Evolutionary conservation across 2,888 invertebrate species (phyloP).

Genomic region (Phyllotreta striolata): DNA sequence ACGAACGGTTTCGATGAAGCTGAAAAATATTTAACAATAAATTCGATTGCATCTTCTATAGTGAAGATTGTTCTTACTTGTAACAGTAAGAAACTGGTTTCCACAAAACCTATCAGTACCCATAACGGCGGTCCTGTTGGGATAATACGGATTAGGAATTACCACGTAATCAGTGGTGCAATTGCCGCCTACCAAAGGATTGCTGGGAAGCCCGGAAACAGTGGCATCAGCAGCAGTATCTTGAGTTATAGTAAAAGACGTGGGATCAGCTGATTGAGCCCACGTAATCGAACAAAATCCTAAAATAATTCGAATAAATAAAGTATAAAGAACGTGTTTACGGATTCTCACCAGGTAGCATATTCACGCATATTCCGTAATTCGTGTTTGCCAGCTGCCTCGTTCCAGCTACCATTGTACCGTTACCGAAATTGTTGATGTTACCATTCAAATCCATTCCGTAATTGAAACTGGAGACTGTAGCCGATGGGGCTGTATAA

Average conservation of each 20-base stretch:
- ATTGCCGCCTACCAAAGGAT: slow-evolving; percentile 65
- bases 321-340: not conserved
- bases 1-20: slow-evolving; percentile 75
- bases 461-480: slow-evolving; percentile 80
- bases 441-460: slow-evolving; percentile 63
- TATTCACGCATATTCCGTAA: slow-evolving; percentile 81
- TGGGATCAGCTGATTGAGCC: slow-evolving; percentile 63
- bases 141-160: slow-evolving; percentile 70
- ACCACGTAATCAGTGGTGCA: slow-evolving; percentile 79
- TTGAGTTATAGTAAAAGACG: slow-evolving; percentile 76
- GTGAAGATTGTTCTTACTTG: slow-evolving; percentile 62
- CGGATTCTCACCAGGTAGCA: slow-evolving; percentile 62
- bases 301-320: slow-evolving; percentile 48
- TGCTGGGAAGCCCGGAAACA: slow-evolving; percentile 66
- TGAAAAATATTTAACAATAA: slow-evolving; percentile 56
- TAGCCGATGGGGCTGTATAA: slow-evolving; percentile 69
- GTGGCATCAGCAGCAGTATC: slow-evolving; percentile 71
- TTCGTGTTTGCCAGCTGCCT: slow-evolving; percentile 75
- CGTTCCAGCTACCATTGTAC: slow-evolving; percentile 64
- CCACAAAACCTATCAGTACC: slow-evolving; percentile 79
- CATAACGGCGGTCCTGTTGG: slow-evolving; percentile 55
- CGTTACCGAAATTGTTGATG: slow-evolving; percentile 25
- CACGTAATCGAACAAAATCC: slow-evolving; percentile 79
- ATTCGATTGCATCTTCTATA: not conserved
- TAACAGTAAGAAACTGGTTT: slow-evolving; percentile 71